A percentile compares a stretch with the other conserved stretches of the same genome.
phyloP scores from a whole-genome alignment of 2,113 vertebrate genomes.

The Laticauda laticaudata region DNA sequence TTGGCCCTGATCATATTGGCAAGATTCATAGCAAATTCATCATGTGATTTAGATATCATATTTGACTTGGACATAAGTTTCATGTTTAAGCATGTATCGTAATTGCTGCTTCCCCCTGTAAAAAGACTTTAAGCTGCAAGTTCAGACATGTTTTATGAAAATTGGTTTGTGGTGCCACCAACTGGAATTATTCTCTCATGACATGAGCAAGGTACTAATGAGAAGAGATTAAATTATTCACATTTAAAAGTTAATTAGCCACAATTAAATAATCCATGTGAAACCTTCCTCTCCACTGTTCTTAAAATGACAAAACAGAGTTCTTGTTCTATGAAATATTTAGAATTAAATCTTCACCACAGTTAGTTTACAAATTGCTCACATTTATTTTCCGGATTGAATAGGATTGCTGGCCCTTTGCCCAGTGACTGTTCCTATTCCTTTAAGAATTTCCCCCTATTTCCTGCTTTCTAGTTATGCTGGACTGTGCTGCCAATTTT shows the following conservation, averaged over 20 bases:
- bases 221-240: not conserved
- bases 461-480: not conserved
- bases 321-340: not conserved
- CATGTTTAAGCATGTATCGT: not conserved
- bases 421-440: not conserved
- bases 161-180: constrained; percentile 59
- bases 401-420: not conserved
- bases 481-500: not conserved
- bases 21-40: not conserved
- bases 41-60: not conserved
- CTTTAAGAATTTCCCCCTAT: not conserved
- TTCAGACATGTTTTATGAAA: constrained; percentile 1
- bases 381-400: not conserved
- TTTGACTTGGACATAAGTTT: not conserved
- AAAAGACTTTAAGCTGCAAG: constrained; percentile 34
- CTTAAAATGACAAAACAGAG: not conserved
- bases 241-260: not conserved
- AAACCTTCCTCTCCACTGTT: not conserved
- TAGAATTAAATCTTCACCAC: not conserved
- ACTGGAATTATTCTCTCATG: constrained; percentile 25
- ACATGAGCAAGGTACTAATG: not conserved
- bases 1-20: not conserved
- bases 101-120: not conserved
- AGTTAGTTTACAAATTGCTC: not conserved
- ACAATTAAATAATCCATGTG: not conserved